Conservation (phyloP, 2,797 vertebrate species). For the Vultur gryphus region DNA sequence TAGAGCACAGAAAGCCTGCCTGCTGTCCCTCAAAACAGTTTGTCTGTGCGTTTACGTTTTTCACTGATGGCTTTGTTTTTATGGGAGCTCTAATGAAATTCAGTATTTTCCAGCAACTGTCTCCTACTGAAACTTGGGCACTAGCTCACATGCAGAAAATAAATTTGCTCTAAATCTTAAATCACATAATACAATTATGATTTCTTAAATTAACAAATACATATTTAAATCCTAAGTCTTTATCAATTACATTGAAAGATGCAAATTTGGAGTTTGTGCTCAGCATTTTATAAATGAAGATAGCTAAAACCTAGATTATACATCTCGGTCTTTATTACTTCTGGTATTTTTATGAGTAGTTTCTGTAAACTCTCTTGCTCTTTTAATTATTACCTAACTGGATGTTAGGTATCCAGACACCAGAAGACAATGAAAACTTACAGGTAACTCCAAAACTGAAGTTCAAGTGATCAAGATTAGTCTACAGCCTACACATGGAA, state of each 20-base stretch:
- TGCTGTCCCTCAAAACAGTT: neutral
- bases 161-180: neutral
- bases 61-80: neutral
- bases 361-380: neutral
- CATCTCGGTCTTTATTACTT: neutral
- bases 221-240: neutral
- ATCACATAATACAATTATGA: neutral
- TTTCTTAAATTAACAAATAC: neutral
- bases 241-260: neutral
- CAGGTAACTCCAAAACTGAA: neutral
- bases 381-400: neutral
- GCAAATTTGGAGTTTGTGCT: neutral
- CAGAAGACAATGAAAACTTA: neutral
- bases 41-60: fast-evolving
- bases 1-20: neutral
- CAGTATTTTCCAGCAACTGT: neutral
- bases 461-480: neutral
- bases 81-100: neutral
- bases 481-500: neutral
- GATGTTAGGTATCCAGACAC: neutral
- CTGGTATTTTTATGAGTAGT: neutral
- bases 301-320: neutral
- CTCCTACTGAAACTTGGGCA: neutral
- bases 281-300: neutral
- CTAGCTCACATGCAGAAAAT: neutral